Percentiles rank a stretch among this genome's conserved stretches.
Evolutionary conservation across 2,797 vertebrate genomes (phyloP).

Genomic region (Diplodus sargus): DNA sequence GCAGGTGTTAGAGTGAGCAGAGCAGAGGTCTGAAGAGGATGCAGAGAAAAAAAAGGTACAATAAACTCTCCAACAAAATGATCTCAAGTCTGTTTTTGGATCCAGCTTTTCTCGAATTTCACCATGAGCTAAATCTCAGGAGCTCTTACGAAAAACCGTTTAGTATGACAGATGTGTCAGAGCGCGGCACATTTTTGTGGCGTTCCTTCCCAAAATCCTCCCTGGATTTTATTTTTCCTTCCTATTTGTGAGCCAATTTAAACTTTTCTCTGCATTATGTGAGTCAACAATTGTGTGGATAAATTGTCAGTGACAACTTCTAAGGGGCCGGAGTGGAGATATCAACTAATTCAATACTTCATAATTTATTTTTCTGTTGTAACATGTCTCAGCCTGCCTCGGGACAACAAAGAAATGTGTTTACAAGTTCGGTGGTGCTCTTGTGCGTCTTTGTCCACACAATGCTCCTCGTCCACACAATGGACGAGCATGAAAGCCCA

Average conservation of each 20-base stretch:
- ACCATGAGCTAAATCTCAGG: constrained; percentile 7
- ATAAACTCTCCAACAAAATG: constrained; percentile 2
- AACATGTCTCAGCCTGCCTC: not conserved
- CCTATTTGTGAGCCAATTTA: constrained; percentile 43
- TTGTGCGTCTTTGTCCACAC: not conserved
- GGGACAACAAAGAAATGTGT: constrained; percentile 18
- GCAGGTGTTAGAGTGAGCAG: constrained; percentile 32
- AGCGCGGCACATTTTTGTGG: constrained; percentile 13
- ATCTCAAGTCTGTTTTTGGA: constrained; percentile 16
- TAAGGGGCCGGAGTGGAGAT: constrained; percentile 9
- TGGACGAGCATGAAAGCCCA: constrained; percentile 4
- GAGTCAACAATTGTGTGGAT: constrained; percentile 13
- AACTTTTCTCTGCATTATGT: constrained; percentile 19
- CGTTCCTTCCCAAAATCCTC: constrained; percentile 36
- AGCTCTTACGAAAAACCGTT: constrained; percentile 18
- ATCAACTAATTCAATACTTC: constrained; percentile 26
- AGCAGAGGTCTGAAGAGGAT: constrained; percentile 30
- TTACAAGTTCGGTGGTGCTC: not conserved
- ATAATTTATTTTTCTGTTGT: not conserved
- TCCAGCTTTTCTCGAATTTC: constrained; percentile 13
- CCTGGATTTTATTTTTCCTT: constrained; percentile 8
- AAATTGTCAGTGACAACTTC: constrained; percentile 27
- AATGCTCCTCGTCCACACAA: not conserved
- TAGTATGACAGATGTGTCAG: constrained; percentile 40
- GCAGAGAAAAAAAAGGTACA: constrained; percentile 8